Conservation (phyloP, 2,888 invertebrate species). For the Bimastos eiseni region DNA sequence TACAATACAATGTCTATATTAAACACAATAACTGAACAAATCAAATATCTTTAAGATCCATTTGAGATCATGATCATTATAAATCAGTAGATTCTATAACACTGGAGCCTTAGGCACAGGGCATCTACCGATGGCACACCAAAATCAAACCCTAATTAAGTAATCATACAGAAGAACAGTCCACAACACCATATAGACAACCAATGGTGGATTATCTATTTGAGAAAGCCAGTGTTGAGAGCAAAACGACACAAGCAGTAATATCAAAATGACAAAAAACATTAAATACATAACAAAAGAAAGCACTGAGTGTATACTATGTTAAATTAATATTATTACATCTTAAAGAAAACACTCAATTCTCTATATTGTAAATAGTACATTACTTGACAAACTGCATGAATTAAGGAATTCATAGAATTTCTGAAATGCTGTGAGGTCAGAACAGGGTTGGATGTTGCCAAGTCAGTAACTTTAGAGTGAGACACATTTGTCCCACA, state of each 20-base stretch:
- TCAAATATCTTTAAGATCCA: background rate
- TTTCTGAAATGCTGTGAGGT: background rate
- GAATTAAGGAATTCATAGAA: background rate
- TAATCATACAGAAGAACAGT: background rate
- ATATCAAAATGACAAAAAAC: background rate
- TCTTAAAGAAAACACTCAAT: background rate
- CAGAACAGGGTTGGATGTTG: background rate
- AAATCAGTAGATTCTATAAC: background rate
- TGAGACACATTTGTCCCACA: background rate
- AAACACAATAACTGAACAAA: background rate
- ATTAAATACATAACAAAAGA: background rate
- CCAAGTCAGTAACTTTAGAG: background rate
- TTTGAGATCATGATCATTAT: background rate
- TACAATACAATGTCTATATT: no score
- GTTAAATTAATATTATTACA: background rate
- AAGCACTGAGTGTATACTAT: background rate
- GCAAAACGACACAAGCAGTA: background rate
- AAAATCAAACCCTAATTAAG: background rate
- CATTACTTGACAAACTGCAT: background rate
- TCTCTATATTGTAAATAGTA: constrained; percentile 1
- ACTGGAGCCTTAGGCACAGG: background rate
- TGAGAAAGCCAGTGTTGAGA: background rate
- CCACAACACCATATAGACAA: background rate
- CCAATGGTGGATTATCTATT: background rate
- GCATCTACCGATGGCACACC: background rate